Base-by-base conservation (phyloP, 2,888 invertebrate genomes). In the Cryptophagus acutangulus region DNA sequence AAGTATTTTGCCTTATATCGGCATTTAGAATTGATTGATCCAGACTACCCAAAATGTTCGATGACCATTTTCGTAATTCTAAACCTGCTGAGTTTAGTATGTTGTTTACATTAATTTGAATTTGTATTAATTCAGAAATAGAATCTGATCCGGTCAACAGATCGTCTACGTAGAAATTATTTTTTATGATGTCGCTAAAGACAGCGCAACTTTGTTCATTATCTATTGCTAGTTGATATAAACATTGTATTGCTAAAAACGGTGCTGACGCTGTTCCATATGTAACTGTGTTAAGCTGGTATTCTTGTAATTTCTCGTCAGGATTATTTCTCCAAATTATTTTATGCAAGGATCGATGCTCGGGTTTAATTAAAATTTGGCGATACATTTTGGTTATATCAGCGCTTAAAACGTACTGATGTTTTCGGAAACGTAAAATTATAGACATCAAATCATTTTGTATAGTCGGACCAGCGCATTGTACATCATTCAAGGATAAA, bases 261-360 rank as follows among this genome's bases (percentile, higher is more conserved):
- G 46, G 43, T 5, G 40, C 41, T 12, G 38, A 31, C 10, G 40
- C 38, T 20, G 41, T 41, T 6, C 45, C 40, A 30, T 36, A 45
- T 2, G 36, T 42, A 1, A 45, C 35, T 8, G 46, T 43, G 2
- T 37, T 15, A 16, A 46, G 13, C 10, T 41, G 4, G 16, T 5
- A 31, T 3, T 31, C 4, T 3, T 4, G 3, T 5, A 31, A 3
- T 13, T 13, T 3, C 3, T 31, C 31, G n/a, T 3, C 5, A 5
- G 31, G 31, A 31, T 15, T 16, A 3, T 3, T 16, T 3, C 31
- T 3, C 31, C 31, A 31, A 8, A 31, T 3, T 6, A 31, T 31
- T 3, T 16, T 8, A 15, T 31, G 31, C 3, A 15, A 16, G 4
- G 13, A n/a, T 10, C 31, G 14, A 3, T 31, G 15, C 4, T 31